Evolutionary conservation across 1,140 invertebrate genomes (phyloP), one percentile per base, ranked within the genome.

Genomic region (Lepidotrigona ventralis): DNA sequence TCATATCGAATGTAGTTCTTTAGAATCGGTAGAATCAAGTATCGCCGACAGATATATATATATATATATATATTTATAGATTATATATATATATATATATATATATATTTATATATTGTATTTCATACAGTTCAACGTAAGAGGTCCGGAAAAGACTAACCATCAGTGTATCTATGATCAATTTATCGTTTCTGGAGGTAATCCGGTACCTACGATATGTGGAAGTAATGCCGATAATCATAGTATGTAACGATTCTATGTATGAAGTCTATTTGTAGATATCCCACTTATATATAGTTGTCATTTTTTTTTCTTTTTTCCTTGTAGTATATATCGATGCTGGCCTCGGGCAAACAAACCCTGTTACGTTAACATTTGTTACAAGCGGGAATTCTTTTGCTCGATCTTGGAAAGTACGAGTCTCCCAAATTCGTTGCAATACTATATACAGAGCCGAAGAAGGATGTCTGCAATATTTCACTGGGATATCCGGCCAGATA

Each of bases 91-190:
- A 80, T 29, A 46, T 54, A 46, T 39, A 39, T 6, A 39, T 39
- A n/a, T 66, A 75, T 71, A 51, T 51, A 91, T 94, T n/a, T 86
- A 26, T 46, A 97, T 97, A 88, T 92, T 98, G 83, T 97, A 98
- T 89, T 97, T 98, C 90, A 96, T 97, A 77, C 96, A 97, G 79
- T 97, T 98, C 88, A 95, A 95, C 11, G 95, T 96, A 15, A 93
- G 94, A 26, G 97, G 97, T 1, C 97, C 97, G 0, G 97, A 98
- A 88, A 94, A 95, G 2, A 92, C 94, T 3, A 97, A 97, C 92
- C 95, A 98, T 88, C 94, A 97, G 6, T 98, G 97, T 90, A 96
- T 97, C 82, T 97, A 97, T 85, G 97, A 98, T 90, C 97, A 98
- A 88, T 97, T 98, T 86, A 96, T 98, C 21, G 96, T 98, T 2